Base-by-base conservation (phyloP, 2,888 invertebrate genomes). In the Drosophila falleni region DNA sequence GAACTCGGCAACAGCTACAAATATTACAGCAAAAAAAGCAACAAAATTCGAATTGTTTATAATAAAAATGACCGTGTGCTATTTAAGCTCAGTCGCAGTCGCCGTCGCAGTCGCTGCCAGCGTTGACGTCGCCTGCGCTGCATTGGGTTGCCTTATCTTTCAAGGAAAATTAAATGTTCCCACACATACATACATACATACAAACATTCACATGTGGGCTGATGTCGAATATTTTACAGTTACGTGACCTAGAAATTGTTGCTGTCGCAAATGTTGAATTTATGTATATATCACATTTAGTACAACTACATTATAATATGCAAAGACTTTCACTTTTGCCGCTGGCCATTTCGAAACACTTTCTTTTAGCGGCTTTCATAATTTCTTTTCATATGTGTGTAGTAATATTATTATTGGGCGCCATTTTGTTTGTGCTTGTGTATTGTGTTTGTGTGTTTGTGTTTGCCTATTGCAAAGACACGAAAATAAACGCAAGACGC, bases 41-140 rank as follows among this genome's bases (percentile, higher is more conserved):
- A 69, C 70, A 75, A 73, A 78, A 78, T 79, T 87, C 79, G 77
- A 86, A 85, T 78, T 87, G 87, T 89, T 88, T 89, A 89, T 90
- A 90, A 91, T 90, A 91, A 88, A 89, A 90, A 87, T 91, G 92
- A 87, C 91, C 91, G 90, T 91, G 91, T 91, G 84, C 91, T 89
- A 90, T 89, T 90, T 91, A 91, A 78, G 70, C 81, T 51, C 76
- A 51, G 80, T 49, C 78, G 71, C 33, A 44, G 54, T 55, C 59
- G 6, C 5, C 6, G 29, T 8, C 19, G 73, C 71, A 19, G 77
- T 49, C 49, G 37, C 53, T 54, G 66, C 31, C 19, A 53, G 3
- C 60, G 61, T 29, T 19, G 54, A 8, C 53, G 51, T 46, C n/a
- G 51, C 26, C 56, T 26, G 64, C 46, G 41, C 66, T 60, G 70